These are phyloP conservation scores for Parambassis ranga DNA, from an alignment of 2,797 vertebrate genomes.

Conservation along the genomic window DNA sequence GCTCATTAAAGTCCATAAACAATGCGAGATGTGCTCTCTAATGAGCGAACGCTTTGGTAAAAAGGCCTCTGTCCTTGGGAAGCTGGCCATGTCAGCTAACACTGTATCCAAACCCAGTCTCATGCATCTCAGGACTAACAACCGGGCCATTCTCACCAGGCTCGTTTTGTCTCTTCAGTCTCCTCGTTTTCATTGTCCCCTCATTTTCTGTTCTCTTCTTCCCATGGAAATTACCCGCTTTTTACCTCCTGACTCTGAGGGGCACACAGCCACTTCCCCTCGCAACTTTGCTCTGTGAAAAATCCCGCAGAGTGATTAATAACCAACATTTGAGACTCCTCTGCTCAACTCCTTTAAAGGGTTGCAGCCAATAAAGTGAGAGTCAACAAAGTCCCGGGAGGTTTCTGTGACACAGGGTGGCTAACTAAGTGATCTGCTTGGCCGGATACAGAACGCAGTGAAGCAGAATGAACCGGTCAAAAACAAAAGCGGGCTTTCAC, in stretches of 20 bases:
- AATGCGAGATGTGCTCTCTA: conserved; percentile 74
- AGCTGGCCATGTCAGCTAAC: conserved; percentile 65
- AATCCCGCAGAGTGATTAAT: conserved; percentile 60
- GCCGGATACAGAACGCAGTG: conserved; percentile 13
- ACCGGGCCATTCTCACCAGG: conserved; percentile 62
- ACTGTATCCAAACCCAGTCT: conserved; percentile 45
- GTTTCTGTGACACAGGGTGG: conserved; percentile 49
- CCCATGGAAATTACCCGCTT: conserved; percentile 50
- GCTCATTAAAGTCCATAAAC: conserved; percentile 82
- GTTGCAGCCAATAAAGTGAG: conserved; percentile 33
- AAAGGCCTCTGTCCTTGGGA: conserved; percentile 74
- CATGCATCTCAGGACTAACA: conserved; percentile 61
- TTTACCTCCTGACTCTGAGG: conserved; percentile 8
- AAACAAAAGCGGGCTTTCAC: conserved; percentile 41
- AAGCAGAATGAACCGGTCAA: conserved; percentile 42
- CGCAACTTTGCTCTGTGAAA: conserved; percentile 46
- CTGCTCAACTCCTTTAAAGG: conserved; percentile 9
- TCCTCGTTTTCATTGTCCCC: conserved; percentile 43
- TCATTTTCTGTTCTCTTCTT: conserved; percentile 54
- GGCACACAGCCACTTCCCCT: conserved; percentile 20
- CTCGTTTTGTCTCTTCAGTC: conserved; percentile 42
- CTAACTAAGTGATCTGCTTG: conserved; percentile 49
- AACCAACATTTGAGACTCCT: conserved; percentile 45
- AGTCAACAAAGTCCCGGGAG: conserved; percentile 45
- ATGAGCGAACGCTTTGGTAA: conserved; percentile 72